Evolutionary conservation across 1,140 invertebrate species (phyloP).

Genomic region (Mizuhopecten yessoensis): DNA sequence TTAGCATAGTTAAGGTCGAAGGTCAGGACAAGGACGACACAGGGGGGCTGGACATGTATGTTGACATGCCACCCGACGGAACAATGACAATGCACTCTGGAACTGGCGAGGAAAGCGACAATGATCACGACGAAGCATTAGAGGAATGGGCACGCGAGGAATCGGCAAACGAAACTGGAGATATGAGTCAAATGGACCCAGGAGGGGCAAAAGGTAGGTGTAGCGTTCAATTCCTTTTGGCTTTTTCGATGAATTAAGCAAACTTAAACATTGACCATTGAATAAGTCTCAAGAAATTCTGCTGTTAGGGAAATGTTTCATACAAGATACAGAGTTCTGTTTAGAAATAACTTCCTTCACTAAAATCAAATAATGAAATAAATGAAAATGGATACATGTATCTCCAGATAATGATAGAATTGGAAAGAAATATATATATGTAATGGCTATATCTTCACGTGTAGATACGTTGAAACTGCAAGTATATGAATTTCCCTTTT

Average conservation of each 20-base stretch:
- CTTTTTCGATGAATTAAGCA: neutral
- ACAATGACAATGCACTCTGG: constrained; percentile 40
- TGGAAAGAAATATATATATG: too few relatives aligned
- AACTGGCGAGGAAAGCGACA: constrained; percentile 43
- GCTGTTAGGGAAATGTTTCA: neutral
- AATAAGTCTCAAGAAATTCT: neutral
- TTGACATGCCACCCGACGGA: constrained; percentile 51
- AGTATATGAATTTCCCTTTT: too few relatives aligned
- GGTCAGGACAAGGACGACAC: constrained; percentile 46
- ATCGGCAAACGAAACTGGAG: constrained; percentile 51
- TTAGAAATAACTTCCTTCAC: too few relatives aligned
- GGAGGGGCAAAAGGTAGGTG: constrained; percentile 41
- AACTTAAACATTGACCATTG: neutral
- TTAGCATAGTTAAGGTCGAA: constrained; percentile 53
- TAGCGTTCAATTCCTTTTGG: neutral
- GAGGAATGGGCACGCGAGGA: constrained; percentile 47
- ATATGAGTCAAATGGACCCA: constrained; percentile 48
- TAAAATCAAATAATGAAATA: too few relatives aligned
- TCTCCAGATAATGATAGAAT: too few relatives aligned
- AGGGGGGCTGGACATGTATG: constrained; percentile 59
- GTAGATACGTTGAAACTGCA: too few relatives aligned
- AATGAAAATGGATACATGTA: too few relatives aligned
- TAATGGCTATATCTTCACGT: too few relatives aligned
- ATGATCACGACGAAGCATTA: constrained; percentile 44
- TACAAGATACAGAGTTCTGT: neutral